phyloP scores from a whole-genome alignment of 2,797 vertebrate genomes.

The Tiaroga cobitis region DNA sequence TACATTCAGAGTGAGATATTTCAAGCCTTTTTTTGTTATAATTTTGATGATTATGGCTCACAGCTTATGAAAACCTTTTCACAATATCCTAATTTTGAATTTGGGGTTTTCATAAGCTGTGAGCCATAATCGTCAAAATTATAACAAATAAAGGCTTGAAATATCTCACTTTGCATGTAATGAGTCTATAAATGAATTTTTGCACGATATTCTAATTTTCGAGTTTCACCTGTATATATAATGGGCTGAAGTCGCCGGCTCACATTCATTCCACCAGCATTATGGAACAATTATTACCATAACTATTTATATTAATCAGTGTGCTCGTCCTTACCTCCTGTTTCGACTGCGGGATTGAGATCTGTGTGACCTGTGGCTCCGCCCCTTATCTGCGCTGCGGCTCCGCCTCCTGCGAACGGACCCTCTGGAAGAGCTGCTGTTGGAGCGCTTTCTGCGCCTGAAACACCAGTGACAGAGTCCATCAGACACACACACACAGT shows the following conservation, averaged over 20 bases:
- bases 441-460: conserved; percentile 87
- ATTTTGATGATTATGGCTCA: too few species aligned
- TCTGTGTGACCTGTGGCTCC: conserved; percentile 83
- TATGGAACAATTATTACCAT: not conserved
- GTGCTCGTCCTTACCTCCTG: conserved; percentile 80
- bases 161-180: too few species aligned
- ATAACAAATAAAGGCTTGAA: too few species aligned
- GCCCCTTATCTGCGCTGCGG: conserved; percentile 82
- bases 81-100: too few species aligned
- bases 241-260: not conserved
- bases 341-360: conserved; percentile 87
- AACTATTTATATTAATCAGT: not conserved
- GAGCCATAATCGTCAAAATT: too few species aligned
- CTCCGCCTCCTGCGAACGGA: conserved; percentile 88
- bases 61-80: too few species aligned
- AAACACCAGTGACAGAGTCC: conserved; percentile 55
- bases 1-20: too few species aligned
- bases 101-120: too few species aligned
- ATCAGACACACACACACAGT: conserved; percentile 25
- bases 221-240: too few species aligned
- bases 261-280: not conserved
- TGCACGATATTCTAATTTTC: too few species aligned
- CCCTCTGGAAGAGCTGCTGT: conserved; percentile 93
- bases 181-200: too few species aligned
- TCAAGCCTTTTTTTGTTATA: too few species aligned